A percentile compares a stretch with the other conserved stretches of the same genome.
phyloP scores from a whole-genome alignment of 2,113 vertebrate species.

The Aix galericulata region DNA sequence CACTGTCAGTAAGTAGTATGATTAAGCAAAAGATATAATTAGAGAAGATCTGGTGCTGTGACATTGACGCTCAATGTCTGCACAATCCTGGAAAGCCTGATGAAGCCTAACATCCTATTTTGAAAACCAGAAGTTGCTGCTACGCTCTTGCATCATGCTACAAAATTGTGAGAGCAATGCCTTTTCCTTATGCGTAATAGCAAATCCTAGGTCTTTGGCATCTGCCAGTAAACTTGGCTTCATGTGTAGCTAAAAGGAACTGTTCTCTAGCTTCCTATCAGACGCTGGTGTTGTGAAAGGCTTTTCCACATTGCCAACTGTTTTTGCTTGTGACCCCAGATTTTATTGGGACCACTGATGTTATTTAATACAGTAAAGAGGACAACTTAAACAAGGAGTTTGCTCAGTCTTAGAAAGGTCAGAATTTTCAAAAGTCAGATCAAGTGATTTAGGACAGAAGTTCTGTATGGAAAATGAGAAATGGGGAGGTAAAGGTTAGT shows the following conservation, averaged over 20 bases:
- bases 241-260: neutral
- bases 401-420: neutral
- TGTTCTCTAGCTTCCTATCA: neutral
- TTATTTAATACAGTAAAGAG: neutral
- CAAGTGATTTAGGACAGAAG: neutral
- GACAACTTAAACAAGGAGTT: neutral
- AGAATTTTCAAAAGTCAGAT: neutral
- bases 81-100: neutral
- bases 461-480: neutral
- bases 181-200: neutral
- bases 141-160: rapidly evolving
- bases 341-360: neutral
- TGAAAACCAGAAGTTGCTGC: neutral
- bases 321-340: neutral
- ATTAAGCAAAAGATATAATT: no score
- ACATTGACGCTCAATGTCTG: neutral
- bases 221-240: neutral
- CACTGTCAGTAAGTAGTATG: no score
- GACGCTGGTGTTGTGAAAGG: neutral
- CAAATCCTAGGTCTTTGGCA: neutral
- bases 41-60: neutral
- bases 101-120: neutral
- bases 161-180: neutral
- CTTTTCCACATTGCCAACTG: neutral
- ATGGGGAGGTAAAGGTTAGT: neutral